Conservation (phyloP, 2,113 vertebrate species). For the Lonchura striata region DNA sequence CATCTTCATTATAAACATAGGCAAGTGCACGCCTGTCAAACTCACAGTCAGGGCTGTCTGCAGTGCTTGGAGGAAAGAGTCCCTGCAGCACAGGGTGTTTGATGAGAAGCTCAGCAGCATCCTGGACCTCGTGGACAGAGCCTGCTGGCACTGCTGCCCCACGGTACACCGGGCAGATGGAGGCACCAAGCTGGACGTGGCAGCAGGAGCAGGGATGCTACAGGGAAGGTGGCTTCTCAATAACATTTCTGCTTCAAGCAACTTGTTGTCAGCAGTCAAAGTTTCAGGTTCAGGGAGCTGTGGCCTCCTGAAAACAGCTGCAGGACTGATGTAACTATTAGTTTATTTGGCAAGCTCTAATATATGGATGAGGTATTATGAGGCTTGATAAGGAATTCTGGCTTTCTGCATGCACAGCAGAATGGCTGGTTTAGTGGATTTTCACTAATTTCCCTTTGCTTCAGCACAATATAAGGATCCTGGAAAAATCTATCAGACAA, state of each 20-base stretch:
- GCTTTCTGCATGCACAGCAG: not conserved
- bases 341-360: slow-evolving; percentile 35
- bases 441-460: not conserved
- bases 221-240: slow-evolving; percentile 57
- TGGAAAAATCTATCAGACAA: not conserved
- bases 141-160: slow-evolving; percentile 47
- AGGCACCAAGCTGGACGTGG: slow-evolving; percentile 47
- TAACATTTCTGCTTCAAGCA: slow-evolving; percentile 69
- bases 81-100: slow-evolving; percentile 46
- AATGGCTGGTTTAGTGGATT: slow-evolving; percentile 23
- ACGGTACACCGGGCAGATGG: slow-evolving; percentile 55
- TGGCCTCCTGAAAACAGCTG: slow-evolving; percentile 71
- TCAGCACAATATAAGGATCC: not conserved
- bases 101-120: slow-evolving; percentile 68
- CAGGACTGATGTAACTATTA: slow-evolving; percentile 59
- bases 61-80: slow-evolving; percentile 22
- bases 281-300: slow-evolving; percentile 66
- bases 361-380: slow-evolving; percentile 33
- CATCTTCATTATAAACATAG: slow-evolving; percentile 40
- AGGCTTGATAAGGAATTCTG: not conserved
- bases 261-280: slow-evolving; percentile 70
- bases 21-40: slow-evolving; percentile 43
- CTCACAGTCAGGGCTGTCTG: slow-evolving; percentile 49
- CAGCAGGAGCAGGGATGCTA: slow-evolving; percentile 52
- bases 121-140: slow-evolving; percentile 45